Base-by-base conservation (phyloP, 1,140 invertebrate genomes). In the Drosophila hydei region DNA sequence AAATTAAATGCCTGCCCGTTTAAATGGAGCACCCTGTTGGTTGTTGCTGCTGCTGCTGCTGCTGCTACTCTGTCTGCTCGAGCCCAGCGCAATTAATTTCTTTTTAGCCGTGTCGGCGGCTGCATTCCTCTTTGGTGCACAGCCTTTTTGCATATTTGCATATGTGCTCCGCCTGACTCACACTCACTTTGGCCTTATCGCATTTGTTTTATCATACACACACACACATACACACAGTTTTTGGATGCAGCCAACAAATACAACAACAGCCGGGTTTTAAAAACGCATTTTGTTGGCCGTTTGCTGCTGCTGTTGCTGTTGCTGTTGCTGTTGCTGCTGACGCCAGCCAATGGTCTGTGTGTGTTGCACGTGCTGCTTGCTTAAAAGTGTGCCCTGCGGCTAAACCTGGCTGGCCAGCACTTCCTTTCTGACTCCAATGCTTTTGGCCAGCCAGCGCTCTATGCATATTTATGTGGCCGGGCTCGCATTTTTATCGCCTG, bases 61-160 rank as follows among this genome's bases (percentile, higher is more conserved):
- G 75, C 9, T 75, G 67, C 48, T 67, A 52, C 52, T 69, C 27
- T 72, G 73, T 59, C 76, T 65, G 74, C 69, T 59, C 58, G 70
- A 75, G 83, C 83, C 75, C 83, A 88, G 79, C 71, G 83, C 83
- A 88, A 88, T 88, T 88, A 88, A 88, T 88, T 87, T 87, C 83
- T 83, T 88, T 87, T 88, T 87, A 85, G 81, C 77, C 78, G 78
- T 75, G 83, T 77, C 79, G 79, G 78, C 81, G 75, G 75, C 81
- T 88, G 75, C 83, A 88, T 87, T 87, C 83, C 83, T 76, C 78
- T 88, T 79, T 81, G 73, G 54, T 68, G 64, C 71, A 51, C 70
- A 60, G 56, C 58, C 43, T 61, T 77, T 72, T 75, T 75, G 77
- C 83, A 81, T 87, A 88, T 83, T 88, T 88, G 81, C 81, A 87